Conservation (phyloP, 1,140 invertebrate genomes). For the Saxidomus purpurata region DNA sequence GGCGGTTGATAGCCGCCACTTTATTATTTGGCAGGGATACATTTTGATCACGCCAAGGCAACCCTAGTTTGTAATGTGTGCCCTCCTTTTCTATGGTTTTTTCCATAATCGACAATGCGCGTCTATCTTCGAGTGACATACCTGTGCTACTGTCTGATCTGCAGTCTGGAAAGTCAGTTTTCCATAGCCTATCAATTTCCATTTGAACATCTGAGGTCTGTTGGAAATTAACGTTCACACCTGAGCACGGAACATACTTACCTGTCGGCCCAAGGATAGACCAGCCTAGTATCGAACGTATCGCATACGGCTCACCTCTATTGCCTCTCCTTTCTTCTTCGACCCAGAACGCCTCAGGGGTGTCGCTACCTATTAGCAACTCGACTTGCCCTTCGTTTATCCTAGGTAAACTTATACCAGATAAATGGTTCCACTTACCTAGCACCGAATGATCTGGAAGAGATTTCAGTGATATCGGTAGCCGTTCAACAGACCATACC, state of each 20-base stretch:
- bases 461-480: slow-evolving; percentile 36
- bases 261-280: neutral
- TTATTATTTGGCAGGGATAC: slow-evolving; percentile 31
- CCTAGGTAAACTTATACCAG: slow-evolving; percentile 19
- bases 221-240: slow-evolving; percentile 24
- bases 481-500: slow-evolving; percentile 2
- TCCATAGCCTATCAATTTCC: slow-evolving; percentile 35
- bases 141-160: neutral
- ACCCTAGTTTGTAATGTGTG: slow-evolving; percentile 25
- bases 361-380: slow-evolving; percentile 25
- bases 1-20: neutral
- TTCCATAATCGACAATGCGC: slow-evolving; percentile 16
- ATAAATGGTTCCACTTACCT: slow-evolving; percentile 41
- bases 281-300: neutral
- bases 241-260: neutral
- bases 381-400: neutral
- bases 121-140: slow-evolving; percentile 34
- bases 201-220: neutral
- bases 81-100: neutral
- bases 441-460: neutral
- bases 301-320: slow-evolving; percentile 14
- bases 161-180: slow-evolving; percentile 37
- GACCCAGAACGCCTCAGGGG: slow-evolving; percentile 45
- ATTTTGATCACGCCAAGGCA: slow-evolving; percentile 19
- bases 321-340: slow-evolving; percentile 15